A percentile compares a stretch with the other conserved stretches of the same genome.
Evolutionary conservation across 2,113 vertebrate genomes (phyloP).

Genomic region (Nettapus auritus): DNA sequence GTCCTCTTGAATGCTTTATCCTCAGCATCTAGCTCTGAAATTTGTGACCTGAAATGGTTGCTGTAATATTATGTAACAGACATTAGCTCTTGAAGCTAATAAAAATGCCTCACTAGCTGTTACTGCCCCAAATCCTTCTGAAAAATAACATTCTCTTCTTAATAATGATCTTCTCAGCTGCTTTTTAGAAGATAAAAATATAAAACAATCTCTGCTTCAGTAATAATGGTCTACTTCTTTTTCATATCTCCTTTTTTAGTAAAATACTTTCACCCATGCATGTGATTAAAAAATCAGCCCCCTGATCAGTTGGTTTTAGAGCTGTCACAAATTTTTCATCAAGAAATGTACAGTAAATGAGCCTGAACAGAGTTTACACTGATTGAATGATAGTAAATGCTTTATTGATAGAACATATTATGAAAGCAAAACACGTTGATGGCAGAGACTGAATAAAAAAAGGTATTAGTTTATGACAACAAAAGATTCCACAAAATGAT

Average conservation of each 20-base stretch:
- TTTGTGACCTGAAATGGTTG: constrained; percentile 8
- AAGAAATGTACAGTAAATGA: background rate
- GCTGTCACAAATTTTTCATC: background rate
- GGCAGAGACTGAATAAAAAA: background rate
- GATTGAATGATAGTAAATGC: background rate
- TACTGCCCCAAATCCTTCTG: constrained; percentile 30
- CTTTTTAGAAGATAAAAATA: constrained; percentile 50
- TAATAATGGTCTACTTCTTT: constrained; percentile 25
- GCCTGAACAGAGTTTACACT: background rate
- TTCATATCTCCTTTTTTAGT: constrained; percentile 8
- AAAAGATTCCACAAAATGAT: background rate
- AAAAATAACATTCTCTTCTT: constrained; percentile 50
- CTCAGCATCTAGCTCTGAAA: background rate
- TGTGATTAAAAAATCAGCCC: constrained; percentile 24
- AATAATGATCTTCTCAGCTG: constrained; percentile 28
- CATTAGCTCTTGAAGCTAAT: constrained; percentile 29
- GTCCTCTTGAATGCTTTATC: background rate
- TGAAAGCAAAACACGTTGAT: background rate
- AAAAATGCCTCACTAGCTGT: background rate
- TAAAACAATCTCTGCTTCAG: constrained; percentile 26
- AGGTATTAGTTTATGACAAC: background rate
- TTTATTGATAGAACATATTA: background rate
- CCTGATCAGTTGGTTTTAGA: constrained; percentile 15
- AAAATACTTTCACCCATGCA: constrained; percentile 18
- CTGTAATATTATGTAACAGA: constrained; percentile 33